These are phyloP conservation scores for Zoroaster sp. DNA, from an alignment of 53 echinoderm and acorn worm genomes.

Conservation along the genomic window DNA sequence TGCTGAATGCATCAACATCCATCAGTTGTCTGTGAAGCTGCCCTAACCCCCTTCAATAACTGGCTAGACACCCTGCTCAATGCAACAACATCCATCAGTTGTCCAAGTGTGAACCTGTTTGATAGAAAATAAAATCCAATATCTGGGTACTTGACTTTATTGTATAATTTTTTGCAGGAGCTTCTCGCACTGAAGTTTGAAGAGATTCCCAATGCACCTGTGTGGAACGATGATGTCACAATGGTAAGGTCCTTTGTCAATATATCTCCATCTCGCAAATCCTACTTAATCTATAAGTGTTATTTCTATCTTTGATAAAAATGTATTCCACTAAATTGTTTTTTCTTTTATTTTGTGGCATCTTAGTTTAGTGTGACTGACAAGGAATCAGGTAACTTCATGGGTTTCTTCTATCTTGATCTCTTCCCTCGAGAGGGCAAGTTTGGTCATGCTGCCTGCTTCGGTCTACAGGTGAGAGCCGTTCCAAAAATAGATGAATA, in stretches of 20 bases:
- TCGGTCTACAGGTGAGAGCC: conserved; percentile 92
- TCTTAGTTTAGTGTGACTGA: conserved; percentile 90
- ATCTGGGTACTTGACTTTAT: too few relatives aligned
- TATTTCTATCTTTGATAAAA: neutral
- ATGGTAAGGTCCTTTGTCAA: conserved; percentile 91
- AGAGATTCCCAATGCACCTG: conserved; percentile 78
- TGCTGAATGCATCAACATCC: too few relatives aligned
- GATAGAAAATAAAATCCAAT: too few relatives aligned
- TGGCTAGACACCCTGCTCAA: too few relatives aligned
- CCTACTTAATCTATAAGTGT: neutral
- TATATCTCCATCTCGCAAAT: too few relatives aligned
- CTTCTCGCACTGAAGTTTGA: conserved; percentile 93
- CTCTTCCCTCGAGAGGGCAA: conserved; percentile 97
- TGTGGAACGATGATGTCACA: conserved; percentile 94
- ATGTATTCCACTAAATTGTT: neutral
- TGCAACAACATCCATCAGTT: too few relatives aligned
- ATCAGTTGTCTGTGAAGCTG: too few relatives aligned
- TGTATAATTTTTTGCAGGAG: conserved; percentile 52
- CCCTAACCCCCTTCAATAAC: too few relatives aligned
- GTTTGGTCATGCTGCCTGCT: conserved; percentile 99
- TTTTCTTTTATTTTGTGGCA: neutral
- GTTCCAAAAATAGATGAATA: too few relatives aligned
- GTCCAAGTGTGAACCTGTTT: too few relatives aligned
- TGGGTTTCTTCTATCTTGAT: conserved; percentile 97
- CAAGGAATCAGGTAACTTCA: conserved; percentile 74